phyloP scores from a whole-genome alignment of 2,888 invertebrate species.

The Parasteatoda lunata region DNA sequence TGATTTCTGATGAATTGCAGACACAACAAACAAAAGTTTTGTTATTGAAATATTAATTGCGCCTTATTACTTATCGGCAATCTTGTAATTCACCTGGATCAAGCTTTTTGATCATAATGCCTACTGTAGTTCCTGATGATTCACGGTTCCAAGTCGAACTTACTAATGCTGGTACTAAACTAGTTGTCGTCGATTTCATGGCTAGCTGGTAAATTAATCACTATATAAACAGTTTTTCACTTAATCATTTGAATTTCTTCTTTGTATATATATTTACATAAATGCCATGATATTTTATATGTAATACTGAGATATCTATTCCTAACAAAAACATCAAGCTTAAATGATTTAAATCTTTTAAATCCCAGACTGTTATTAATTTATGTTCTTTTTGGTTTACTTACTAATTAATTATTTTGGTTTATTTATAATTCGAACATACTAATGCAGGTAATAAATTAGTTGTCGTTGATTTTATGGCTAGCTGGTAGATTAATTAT shows the following conservation, averaged over 20 bases:
- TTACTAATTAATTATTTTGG: too few species aligned
- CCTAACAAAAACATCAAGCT: too few species aligned
- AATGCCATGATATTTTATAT: too few species aligned
- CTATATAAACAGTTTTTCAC: background rate
- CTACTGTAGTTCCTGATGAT: slow-evolving; percentile 78
- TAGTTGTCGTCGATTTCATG: slow-evolving; percentile 95
- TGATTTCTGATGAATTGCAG: background rate
- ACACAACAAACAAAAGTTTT: background rate
- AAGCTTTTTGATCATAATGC: slow-evolving; percentile 65
- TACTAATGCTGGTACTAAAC: slow-evolving; percentile 86
- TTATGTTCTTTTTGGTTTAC: too few species aligned
- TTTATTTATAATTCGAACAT: slow-evolving; percentile 84
- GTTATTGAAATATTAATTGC: background rate
- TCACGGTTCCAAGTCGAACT: slow-evolving; percentile 89
- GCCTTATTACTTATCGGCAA: background rate
- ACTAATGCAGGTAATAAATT: slow-evolving; percentile 88
- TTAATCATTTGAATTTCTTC: too few species aligned
- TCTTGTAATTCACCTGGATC: background rate
- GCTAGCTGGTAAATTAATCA: slow-evolving; percentile 86
- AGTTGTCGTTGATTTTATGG: slow-evolving; percentile 95
- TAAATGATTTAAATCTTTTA: too few species aligned
- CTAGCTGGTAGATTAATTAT: slow-evolving; percentile 84
- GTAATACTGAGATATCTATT: too few species aligned
- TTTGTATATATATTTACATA: too few species aligned
- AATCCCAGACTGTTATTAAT: too few species aligned